A percentile compares a stretch with the other conserved stretches of the same genome.
Evolutionary conservation across 2,888 invertebrate species (phyloP).

Genomic region (Esperia sulphurella): DNA sequence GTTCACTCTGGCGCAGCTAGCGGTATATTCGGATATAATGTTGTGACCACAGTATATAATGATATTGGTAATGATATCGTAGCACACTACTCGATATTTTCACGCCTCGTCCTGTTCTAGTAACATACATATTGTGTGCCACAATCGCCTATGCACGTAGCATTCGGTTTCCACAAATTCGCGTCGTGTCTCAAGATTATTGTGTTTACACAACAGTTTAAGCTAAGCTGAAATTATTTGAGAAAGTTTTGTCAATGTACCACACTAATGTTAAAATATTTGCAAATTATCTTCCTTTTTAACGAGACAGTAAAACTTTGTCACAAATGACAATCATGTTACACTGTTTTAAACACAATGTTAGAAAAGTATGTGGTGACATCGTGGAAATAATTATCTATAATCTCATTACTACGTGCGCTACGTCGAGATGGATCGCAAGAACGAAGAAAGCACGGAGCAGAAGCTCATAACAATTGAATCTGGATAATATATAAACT

Average conservation of each 20-base stretch:
- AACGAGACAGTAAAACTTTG: background rate
- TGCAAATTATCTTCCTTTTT: background rate
- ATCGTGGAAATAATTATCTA: too few relatives aligned
- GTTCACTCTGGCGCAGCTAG: constrained; percentile 15
- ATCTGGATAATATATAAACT: too few relatives aligned
- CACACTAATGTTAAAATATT: background rate
- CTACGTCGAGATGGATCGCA: too few relatives aligned
- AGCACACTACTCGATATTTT: constrained; percentile 29
- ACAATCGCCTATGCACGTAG: constrained; percentile 16
- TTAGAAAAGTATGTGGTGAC: too few relatives aligned
- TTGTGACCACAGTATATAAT: constrained; percentile 23
- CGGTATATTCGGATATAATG: constrained; percentile 23
- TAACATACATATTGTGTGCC: constrained; percentile 27
- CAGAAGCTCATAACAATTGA: too few relatives aligned
- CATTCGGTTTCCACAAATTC: constrained; percentile 16
- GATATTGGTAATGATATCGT: constrained; percentile 32
- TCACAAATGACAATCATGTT: background rate
- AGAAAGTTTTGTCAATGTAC: constrained; percentile 6
- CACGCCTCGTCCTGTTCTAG: constrained; percentile 29
- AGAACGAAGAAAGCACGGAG: too few relatives aligned
- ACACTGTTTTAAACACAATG: background rate
- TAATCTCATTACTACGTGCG: too few relatives aligned
- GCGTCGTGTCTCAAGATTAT: constrained; percentile 16
- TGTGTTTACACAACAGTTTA: constrained; percentile 18
- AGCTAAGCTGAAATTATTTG: constrained; percentile 10